phyloP scores from a whole-genome alignment of 2,888 invertebrate genomes.

The Stenichneumon culpator region DNA sequence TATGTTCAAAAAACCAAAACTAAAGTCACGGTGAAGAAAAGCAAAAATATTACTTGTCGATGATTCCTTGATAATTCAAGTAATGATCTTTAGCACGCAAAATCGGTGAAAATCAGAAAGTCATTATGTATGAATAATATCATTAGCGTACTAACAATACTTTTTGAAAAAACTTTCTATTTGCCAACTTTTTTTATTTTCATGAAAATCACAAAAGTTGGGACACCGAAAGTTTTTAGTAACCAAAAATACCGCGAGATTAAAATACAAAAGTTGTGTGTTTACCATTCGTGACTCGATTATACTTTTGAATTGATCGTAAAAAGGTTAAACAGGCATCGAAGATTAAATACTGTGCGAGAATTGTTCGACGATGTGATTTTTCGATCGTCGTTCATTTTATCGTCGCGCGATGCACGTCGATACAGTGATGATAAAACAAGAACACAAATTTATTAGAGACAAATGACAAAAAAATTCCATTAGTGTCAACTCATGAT shows the following conservation, averaged over 20 bases:
- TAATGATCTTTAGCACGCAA: no score
- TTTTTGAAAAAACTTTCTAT: neutral
- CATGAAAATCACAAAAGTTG: neutral
- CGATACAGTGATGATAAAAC: neutral
- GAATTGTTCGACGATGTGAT: neutral
- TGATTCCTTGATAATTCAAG: no score
- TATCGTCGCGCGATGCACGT: neutral
- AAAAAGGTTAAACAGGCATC: neutral
- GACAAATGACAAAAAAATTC: conserved; percentile 15
- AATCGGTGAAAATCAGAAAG: neutral
- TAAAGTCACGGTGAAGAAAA: neutral
- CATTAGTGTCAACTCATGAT: conserved; percentile 49
- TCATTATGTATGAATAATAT: neutral
- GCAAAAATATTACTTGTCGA: neutral
- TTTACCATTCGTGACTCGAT: neutral
- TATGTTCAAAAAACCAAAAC: neutral
- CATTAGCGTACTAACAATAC: neutral
- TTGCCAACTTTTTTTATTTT: no score
- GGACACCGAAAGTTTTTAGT: neutral
- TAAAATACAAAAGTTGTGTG: neutral
- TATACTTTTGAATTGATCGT: neutral
- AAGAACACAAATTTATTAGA: conserved; percentile 24
- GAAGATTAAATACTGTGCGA: neutral
- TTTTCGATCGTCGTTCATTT: neutral
- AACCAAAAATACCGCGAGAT: neutral